Conservation (phyloP, 2,888 invertebrate genomes). For the Girardia tigrina region DNA sequence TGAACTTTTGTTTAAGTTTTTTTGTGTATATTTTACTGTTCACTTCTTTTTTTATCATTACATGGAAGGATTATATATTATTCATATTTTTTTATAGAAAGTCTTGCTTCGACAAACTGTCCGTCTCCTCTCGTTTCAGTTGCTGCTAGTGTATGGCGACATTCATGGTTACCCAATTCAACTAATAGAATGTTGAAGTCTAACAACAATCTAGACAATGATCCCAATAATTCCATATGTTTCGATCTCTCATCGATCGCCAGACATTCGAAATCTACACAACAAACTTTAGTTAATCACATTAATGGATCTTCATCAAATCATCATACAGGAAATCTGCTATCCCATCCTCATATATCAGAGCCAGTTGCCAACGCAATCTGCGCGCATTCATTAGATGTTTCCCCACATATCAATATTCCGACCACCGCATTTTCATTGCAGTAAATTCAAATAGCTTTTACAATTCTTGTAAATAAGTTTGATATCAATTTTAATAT, state of each 20-base stretch:
- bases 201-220: not conserved
- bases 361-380: not conserved
- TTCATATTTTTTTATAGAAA: not conserved
- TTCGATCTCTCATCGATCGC: constrained; percentile 8
- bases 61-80: not conserved
- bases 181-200: constrained; percentile 6
- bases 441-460: too few species aligned
- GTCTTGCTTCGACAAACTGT: constrained; percentile 4
- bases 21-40: not conserved
- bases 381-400: constrained; percentile 3
- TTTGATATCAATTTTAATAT: too few species aligned
- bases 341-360: not conserved
- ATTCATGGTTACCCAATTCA: not conserved
- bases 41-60: not conserved
- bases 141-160: not conserved
- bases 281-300: not conserved
- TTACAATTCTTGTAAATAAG: too few species aligned
- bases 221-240: constrained; percentile 4
- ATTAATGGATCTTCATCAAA: not conserved
- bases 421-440: constrained; percentile 2
- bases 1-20: not conserved
- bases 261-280: not conserved
- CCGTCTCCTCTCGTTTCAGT: not conserved
- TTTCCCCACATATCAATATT: constrained; percentile 12
- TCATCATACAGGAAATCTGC: not conserved